Evolutionary conservation across 2,113 vertebrate genomes (phyloP), one percentile per base, ranked within the genome.

Genomic region (Antennarius striatus): DNA sequence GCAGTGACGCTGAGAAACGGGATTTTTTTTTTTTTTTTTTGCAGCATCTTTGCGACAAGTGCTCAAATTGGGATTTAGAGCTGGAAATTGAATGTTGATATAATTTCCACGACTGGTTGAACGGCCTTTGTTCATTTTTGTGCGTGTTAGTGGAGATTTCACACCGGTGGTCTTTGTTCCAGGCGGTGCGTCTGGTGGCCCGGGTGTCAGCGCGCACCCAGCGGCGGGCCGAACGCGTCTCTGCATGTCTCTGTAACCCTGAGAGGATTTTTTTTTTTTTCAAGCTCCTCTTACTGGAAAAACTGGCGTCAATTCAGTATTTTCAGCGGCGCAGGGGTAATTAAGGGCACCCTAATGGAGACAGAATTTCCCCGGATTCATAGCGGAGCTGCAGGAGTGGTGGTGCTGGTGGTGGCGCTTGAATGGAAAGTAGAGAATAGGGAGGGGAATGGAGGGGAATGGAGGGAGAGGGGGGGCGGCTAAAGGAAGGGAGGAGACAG

Each of bases 161-260:
- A 71, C 60, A 68, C 72, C 64, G 78, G 75, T 81, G 80, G 56
- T 86, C 86, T 91, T 91, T 90, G 86, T 90, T 86, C 22, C 22
- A 70, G 63, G 48, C 56, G 62, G 54, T 71, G 77, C 63, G 75
- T 77, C 52, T 71, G 64, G 71, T 54, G 59, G 59, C 75, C 75
- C 22, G 22, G 66, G 61, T 77, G 68, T 81, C 71, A 61, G 14
- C 30, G 81, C 75, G 79, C 84, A 82, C 71, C 85, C 85, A 81
- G 81, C 77, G 75, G 13, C 70, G 78, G 77, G 68, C 42, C 71
- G 73, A 73, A 88, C 83, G 73, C 69, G 45, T 51, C 77, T 65
- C 65, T 45, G 75, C 79, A 79, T 78, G 81, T 68, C 7, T 48
- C 64, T 68, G 5, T 4, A 36, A 36, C 32, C 64, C 57, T 17